These are phyloP conservation scores for Bellardia bayeri DNA, from an alignment of 2,888 invertebrate genomes.

Conservation along the genomic window DNA sequence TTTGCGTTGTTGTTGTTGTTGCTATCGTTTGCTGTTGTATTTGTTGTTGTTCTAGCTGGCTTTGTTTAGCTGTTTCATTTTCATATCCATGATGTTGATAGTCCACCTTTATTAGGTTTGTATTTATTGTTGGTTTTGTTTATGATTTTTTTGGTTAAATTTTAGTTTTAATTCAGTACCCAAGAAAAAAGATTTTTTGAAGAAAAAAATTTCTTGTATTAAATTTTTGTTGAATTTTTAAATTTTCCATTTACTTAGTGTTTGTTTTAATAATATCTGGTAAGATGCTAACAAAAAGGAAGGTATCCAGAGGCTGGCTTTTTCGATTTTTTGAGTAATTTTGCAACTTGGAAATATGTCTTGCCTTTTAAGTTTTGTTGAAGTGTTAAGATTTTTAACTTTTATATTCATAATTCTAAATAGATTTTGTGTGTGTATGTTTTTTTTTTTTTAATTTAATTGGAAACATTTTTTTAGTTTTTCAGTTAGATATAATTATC, in stretches of 20 bases:
- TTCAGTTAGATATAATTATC: too few relatives aligned
- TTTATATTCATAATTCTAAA: too few relatives aligned
- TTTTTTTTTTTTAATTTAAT: too few relatives aligned
- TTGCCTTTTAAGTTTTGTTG: too few relatives aligned
- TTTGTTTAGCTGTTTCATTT: constrained; percentile 58
- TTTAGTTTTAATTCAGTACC: constrained; percentile 60
- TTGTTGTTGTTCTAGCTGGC: constrained; percentile 49
- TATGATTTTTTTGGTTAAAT: constrained; percentile 11
- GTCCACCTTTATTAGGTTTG: constrained; percentile 60
- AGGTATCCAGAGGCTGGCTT: constrained; percentile 11
- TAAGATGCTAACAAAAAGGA: constrained; percentile 21
- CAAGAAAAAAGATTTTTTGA: constrained; percentile 72
- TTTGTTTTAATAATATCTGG: constrained; percentile 12
- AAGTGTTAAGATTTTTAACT: too few relatives aligned
- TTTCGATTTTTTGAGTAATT: background rate
- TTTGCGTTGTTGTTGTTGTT: constrained; percentile 42
- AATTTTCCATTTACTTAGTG: constrained; percentile 68
- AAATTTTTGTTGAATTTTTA: constrained; percentile 59
- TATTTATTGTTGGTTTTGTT: constrained; percentile 41
- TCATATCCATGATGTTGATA: constrained; percentile 66
- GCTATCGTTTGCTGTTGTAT: constrained; percentile 46
- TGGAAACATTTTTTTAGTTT: too few relatives aligned
- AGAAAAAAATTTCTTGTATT: constrained; percentile 57
- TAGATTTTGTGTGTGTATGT: too few relatives aligned
- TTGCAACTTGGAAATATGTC: too few relatives aligned